Base-by-base conservation (phyloP, 2,113 vertebrate species). In the Percina caprodes region DNA sequence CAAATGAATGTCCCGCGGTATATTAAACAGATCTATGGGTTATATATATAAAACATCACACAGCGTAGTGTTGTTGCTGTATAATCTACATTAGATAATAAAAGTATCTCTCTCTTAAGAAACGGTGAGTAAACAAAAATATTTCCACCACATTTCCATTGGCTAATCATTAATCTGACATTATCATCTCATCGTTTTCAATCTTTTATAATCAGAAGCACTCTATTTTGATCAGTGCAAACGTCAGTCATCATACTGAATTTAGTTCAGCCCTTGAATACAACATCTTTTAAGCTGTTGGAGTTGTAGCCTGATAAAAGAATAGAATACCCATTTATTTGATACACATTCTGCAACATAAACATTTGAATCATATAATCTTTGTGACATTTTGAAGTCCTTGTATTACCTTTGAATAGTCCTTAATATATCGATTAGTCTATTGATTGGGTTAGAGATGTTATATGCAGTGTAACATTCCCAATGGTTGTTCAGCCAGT, bases 191-290 rank as follows among this genome's bases (percentile, higher is more conserved):
- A 78, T 83, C 84, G 52, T 18, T 52, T 48, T 56, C 69, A 55
- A 18, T 51, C 56, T 72, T 74, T 79, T 35, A 55, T 81, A 79
- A 86, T 82, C 74, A 82, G 65, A 69, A 30, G 55, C 49, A 46
- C 52, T 86, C 69, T 16, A 14, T 63, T 80, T 83, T 84, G 79
- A 91, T 88, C 81, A 88, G 67, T 23, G 35, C 24, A 61, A 39
- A 46, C 6, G 73, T 75, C 81, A 70, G 62, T 83, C 80, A 81
- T 56, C 26, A 5, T 2, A 23, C 66, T 78, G 46, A 49, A 77
- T 82, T 78, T 75, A 33, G 60, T 69, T 74, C 48, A 79, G 77
- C 21, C 49, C 45, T 78, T 74, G n/a, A 80, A 63, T 66, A 5
- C 54, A 70, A 33, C 59, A 10, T 54, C 35, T 56, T 56, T 60